Base-by-base conservation (phyloP, 2,888 invertebrate genomes). In the Tuberolachnus salignus region DNA sequence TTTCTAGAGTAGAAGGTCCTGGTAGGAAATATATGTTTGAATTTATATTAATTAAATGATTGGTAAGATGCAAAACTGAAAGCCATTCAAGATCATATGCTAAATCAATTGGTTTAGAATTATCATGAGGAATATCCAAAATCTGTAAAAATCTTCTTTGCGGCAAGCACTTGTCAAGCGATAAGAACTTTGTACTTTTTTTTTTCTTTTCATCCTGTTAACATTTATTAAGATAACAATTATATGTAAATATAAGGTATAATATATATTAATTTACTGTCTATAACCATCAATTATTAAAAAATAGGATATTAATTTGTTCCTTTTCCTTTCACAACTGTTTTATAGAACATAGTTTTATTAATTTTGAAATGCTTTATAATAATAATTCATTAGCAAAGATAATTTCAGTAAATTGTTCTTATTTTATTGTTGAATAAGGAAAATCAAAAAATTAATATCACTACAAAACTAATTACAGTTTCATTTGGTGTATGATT, bases 151-250 rank as follows among this genome's bases (percentile, higher is more conserved):
- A 81, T 81, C 92, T 90, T 81, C 96, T 88, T 83, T 90, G 90
- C 0, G 97, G 97, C 71, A 98, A 87, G 86, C 98, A 98, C 87
- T 99, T 99, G 85, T 98, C 98, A n/a, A 98, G 86, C 0, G 97
- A 95, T 82, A 98, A 86, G 86, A 98, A 98, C 85, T 92, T 59
- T 0, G 81, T 81, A 16, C 84, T 82, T 26, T 85, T 85, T 86
- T 84, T 87, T 6, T 73, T 42, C 21, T 23, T 51, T 63, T 63
- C 53, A 53, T 74, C 73, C 73, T 74, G 44, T 44, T 0, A 74
- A 64, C 14, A 9, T 53, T 44, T n/a, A 53, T n/a, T 53, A n/a
- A 8, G 1, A 71, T 57, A 70, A 71, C 4, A 55, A 42, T 4
- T 51, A 51, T 19, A 42, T 42, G 1, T 19, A n/a, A n/a, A n/a